phyloP scores from a whole-genome alignment of 2,888 invertebrate genomes.

The Suillia variegata region DNA sequence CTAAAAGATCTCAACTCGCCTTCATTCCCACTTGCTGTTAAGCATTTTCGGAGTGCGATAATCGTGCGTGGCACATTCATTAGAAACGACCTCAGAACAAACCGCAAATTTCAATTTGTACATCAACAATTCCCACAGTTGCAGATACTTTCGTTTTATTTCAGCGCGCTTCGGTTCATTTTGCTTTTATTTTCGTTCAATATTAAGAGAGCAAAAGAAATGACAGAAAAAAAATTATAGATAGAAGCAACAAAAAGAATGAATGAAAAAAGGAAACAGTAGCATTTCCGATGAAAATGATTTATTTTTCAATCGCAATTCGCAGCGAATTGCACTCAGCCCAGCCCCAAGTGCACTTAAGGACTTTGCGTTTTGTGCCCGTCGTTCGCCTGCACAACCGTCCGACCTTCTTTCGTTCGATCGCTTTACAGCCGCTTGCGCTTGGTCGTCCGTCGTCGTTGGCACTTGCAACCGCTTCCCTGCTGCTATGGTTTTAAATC shows the following conservation, averaged over 20 bases:
- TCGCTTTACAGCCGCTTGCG: not conserved
- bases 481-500: not conserved
- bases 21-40: too few species aligned
- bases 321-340: slow-evolving; percentile 2
- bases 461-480: not conserved
- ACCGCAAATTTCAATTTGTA: not conserved
- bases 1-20: too few species aligned
- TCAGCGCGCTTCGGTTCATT: not conserved
- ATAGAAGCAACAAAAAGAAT: too few species aligned
- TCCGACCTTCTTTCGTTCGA: too few species aligned
- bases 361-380: not conserved
- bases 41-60: too few species aligned
- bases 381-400: too few species aligned
- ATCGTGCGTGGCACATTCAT: too few species aligned
- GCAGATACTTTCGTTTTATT: not conserved
- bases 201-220: not conserved
- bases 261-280: not conserved
- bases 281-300: slow-evolving; percentile 4
- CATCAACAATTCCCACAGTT: not conserved
- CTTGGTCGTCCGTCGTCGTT: not conserved
- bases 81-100: too few species aligned
- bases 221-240: too few species aligned
- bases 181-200: not conserved
- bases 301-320: not conserved
- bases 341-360: not conserved